These are phyloP conservation scores for rat (Rattus norvegicus) DNA, from an alignment of 2,113 vertebrate species.

Conservation along the genomic window GRCr8 NC_086027.1:42693001-42693500, in stretches of 20 bases:
- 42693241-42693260: neutral
- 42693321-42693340: neutral
- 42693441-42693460: neutral
- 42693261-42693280: neutral
- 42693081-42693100: too few species aligned
- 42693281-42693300: too few species aligned
- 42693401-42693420: too few species aligned
- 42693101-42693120: neutral
- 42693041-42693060: too few species aligned
- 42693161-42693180: neutral
- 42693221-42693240: neutral
- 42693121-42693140: neutral
- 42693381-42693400: neutral
- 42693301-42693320: neutral
- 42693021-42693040: too few species aligned
- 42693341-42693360: neutral
- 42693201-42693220: neutral
- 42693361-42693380: too few species aligned
- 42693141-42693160: neutral
- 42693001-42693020: too few species aligned
- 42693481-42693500: neutral
- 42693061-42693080: too few species aligned
- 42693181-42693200: neutral
- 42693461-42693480: neutral
- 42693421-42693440: neutral